Percentiles rank a stretch among this genome's conserved stretches.
These are phyloP conservation scores for Gymnogyps californianus DNA, from an alignment of 2,113 vertebrate species.

Conservation along the genomic window DNA sequence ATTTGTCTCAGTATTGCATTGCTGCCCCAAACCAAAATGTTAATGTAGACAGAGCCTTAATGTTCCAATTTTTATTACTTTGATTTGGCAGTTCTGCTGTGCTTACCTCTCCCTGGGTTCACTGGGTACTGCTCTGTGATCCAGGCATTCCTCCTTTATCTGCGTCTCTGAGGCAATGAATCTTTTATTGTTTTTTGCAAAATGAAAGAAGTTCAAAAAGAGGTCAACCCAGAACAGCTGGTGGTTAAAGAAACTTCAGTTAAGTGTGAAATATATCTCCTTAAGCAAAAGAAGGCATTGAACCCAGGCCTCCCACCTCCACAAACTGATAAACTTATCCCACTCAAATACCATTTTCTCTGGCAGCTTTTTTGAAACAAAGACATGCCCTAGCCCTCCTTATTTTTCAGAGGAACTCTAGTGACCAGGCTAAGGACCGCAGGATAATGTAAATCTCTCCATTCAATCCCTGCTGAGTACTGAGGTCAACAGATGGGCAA, in stretches of 20 bases:
- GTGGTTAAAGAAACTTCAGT: neutral
- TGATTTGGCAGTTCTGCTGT: neutral
- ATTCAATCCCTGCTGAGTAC: neutral
- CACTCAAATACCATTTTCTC: neutral
- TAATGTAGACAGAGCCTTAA: neutral
- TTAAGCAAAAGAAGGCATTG: neutral
- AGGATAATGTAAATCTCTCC: neutral
- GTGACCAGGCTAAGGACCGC: neutral
- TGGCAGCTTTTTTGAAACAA: neutral
- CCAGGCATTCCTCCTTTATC: neutral
- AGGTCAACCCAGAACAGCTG: neutral
- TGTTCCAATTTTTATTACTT: neutral
- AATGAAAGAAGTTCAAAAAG: slow-evolving; percentile 3
- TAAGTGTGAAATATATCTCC: neutral
- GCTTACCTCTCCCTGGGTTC: neutral
- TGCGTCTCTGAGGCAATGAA: neutral
- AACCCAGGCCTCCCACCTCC: neutral
- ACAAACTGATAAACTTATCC: neutral
- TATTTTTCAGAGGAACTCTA: neutral
- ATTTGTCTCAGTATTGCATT: neutral
- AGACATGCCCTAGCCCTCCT: neutral
- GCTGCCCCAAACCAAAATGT: neutral
- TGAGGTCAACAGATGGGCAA: neutral
- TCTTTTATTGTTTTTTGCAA: neutral
- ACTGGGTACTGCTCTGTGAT: neutral